phyloP scores from a whole-genome alignment of 2,113 vertebrate species.

The Suncus etruscus region DNA sequence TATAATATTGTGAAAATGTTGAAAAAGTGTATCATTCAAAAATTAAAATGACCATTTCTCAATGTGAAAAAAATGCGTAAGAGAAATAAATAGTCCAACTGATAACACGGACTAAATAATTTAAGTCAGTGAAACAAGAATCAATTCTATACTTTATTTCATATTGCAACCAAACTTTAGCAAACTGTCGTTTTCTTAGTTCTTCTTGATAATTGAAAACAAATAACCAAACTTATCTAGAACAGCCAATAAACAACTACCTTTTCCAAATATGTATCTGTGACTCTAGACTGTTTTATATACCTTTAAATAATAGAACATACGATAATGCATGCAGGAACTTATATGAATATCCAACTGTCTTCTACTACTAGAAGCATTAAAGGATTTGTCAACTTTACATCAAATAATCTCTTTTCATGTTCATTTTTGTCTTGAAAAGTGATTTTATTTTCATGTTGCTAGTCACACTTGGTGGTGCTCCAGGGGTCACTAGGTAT shows the following conservation, averaged over 20 bases:
- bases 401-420: background rate
- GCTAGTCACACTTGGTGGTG: too few relatives aligned
- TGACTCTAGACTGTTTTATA: background rate
- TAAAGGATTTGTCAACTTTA: background rate
- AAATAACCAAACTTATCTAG: background rate
- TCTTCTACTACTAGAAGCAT: background rate
- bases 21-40: background rate
- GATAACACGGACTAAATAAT: background rate
- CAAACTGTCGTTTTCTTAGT: background rate
- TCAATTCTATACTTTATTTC: background rate
- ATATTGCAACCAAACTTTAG: background rate
- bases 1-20: too few relatives aligned
- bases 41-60: background rate
- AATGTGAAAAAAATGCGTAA: background rate
- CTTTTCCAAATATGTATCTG: background rate
- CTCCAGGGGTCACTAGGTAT: too few relatives aligned
- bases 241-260: background rate
- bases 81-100: background rate
- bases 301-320: background rate
- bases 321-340: background rate
- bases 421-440: background rate
- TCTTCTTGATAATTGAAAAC: background rate
- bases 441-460: background rate
- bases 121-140: background rate
- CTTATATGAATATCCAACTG: background rate